Percentiles rank a stretch among this genome's conserved stretches.
Evolutionary conservation across 2,888 invertebrate species (phyloP).

Genomic region (Zygothrica quintamaculata): DNA sequence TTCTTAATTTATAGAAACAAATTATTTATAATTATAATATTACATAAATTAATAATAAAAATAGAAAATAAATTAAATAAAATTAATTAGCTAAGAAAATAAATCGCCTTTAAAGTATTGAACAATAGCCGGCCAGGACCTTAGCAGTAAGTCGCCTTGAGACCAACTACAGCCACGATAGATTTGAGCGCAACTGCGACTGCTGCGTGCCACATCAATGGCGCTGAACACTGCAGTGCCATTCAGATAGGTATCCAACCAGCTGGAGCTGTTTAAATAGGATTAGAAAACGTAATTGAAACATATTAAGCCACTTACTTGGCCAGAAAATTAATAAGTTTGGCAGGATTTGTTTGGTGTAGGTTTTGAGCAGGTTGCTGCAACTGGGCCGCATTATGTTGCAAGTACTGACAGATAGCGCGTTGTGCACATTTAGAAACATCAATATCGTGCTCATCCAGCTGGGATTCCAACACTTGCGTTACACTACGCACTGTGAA

Average conservation of each 20-base stretch:
- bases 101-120: constrained; percentile 40
- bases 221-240: constrained; percentile 86
- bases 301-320: constrained; percentile 76
- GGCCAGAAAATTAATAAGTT: constrained; percentile 85
- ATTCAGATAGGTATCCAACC: constrained; percentile 84
- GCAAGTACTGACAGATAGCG: constrained; percentile 86
- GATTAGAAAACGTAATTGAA: neutral
- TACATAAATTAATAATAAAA: constrained; percentile 8
- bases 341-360: constrained; percentile 82
- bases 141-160: constrained; percentile 14
- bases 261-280: constrained; percentile 71
- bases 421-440: constrained; percentile 87
- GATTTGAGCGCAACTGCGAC: constrained; percentile 82
- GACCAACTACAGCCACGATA: constrained; percentile 85
- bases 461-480: constrained; percentile 85
- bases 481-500: constrained; percentile 67
- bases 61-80: constrained; percentile 31
- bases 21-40: too few relatives aligned
- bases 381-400: constrained; percentile 79
- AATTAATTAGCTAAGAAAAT: constrained; percentile 8
- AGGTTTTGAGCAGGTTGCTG: constrained; percentile 9
- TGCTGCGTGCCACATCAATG: constrained; percentile 85
- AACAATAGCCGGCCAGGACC: constrained; percentile 38
- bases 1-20: too few relatives aligned
- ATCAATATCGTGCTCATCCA: constrained; percentile 87